Evolutionary conservation across 2,888 invertebrate species (phyloP).

Genomic region (Ashinkailepas kermadecensis): DNA sequence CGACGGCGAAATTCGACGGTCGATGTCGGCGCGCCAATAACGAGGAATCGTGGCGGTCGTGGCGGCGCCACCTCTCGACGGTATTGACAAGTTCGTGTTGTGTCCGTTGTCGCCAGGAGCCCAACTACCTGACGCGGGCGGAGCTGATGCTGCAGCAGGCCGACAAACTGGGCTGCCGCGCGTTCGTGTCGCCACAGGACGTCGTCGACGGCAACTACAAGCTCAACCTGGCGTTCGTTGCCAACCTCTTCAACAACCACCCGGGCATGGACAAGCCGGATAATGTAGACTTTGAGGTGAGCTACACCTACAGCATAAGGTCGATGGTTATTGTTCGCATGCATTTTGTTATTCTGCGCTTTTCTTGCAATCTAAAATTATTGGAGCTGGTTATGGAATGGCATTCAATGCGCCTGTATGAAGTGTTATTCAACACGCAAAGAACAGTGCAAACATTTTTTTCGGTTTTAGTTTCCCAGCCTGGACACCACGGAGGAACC

Average conservation of each 20-base stretch:
- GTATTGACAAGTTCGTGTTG: not conserved
- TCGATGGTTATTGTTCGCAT: no score
- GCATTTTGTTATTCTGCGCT: no score
- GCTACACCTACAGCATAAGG: not conserved
- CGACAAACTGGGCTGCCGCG: slow-evolving; percentile 87
- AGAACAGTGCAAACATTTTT: no score
- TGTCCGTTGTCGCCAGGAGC: slow-evolving; percentile 49
- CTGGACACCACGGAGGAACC: no score
- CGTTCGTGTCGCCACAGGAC: slow-evolving; percentile 91
- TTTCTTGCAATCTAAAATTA: no score
- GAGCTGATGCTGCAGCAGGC: slow-evolving; percentile 96
- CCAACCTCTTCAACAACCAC: slow-evolving; percentile 97
- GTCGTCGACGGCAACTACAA: slow-evolving; percentile 96
- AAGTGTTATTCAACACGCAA: no score
- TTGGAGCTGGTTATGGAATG: no score
- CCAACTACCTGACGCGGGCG: slow-evolving; percentile 68
- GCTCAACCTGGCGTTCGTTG: slow-evolving; percentile 96
- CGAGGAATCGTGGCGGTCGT: no score
- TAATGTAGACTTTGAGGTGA: slow-evolving; percentile 49
- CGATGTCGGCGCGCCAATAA: not conserved
- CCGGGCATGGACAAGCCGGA: slow-evolving; percentile 82
- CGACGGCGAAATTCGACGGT: not conserved
- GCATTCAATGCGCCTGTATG: no score
- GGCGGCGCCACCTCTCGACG: not conserved
- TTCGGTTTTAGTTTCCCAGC: no score